Base-by-base conservation (phyloP, 2,888 invertebrate genomes). In the Hartigia nigra region DNA sequence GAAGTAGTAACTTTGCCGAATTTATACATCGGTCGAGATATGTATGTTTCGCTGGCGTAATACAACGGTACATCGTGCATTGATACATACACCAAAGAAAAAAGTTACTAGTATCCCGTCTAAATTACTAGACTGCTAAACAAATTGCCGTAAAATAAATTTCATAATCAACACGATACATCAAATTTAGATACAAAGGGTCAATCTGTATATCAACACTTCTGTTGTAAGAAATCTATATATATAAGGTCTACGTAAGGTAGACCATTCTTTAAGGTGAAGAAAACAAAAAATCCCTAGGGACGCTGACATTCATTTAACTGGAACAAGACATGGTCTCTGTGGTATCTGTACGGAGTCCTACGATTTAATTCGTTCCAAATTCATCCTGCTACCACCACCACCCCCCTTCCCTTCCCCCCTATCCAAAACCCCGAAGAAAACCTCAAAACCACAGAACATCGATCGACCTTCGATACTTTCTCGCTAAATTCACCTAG, bases 391-490 rank as follows among this genome's bases (percentile, higher is more conserved):
- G n/a, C 35, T 76, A n/a, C 12, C n/a, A n/a, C n/a, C n/a, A n/a
- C n/a, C n/a, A n/a, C n/a, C n/a, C n/a, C n/a, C n/a, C n/a, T n/a
- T n/a, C n/a, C n/a, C n/a, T n/a, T n/a, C n/a, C n/a, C 34, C 77
- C 77, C 77, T 23, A 55, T 9, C 55, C 55, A 23, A 55, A 5
- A 55, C 69, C n/a, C 69, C 4, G n/a, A 31, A 75, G 36, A 31
- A n/a, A 39, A 70, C 76, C 69, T 75, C 74, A 72, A 79, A 79
- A 82, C 80, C 80, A 70, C 78, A 78, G 78, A 81, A 76, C 81
- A 82, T 82, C 81, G 81, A 82, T 82, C 82, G 77, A 77, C 82
- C 79, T 81, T 82, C 81, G 81, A 82, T 79, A 82, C 81, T 79
- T 82, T 81, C 78, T 77, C 79, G 80, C 78, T 77, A 23, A 23